These are phyloP conservation scores for Eulithis prunata DNA, from an alignment of 2,888 invertebrate species.

Conservation along the genomic window DNA sequence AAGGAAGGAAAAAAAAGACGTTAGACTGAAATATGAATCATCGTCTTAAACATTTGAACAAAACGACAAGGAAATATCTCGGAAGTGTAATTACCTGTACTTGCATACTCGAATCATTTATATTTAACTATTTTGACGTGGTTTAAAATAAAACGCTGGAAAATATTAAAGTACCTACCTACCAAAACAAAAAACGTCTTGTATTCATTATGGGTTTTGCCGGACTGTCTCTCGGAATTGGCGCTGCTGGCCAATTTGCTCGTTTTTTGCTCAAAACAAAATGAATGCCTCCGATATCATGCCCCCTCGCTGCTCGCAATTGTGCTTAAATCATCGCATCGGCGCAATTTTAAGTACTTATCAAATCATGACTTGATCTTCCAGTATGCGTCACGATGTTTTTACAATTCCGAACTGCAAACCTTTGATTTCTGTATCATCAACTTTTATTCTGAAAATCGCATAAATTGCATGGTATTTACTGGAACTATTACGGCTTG, in stretches of 20 bases:
- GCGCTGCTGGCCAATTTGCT: slow-evolving; percentile 33
- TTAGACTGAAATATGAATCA: slow-evolving; percentile 37
- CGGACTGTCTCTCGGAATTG: slow-evolving; percentile 39
- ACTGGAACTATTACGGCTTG: slow-evolving; percentile 1
- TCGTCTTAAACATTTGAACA: slow-evolving; percentile 30
- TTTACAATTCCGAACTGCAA: slow-evolving; percentile 1
- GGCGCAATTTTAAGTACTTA: slow-evolving; percentile 26
- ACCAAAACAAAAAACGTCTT: slow-evolving; percentile 12
- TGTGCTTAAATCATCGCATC: slow-evolving; percentile 23
- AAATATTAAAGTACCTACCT: slow-evolving; percentile 15
- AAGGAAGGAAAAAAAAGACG: slow-evolving; percentile 35
- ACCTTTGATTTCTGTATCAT: slow-evolving; percentile 5
- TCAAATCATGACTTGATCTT: slow-evolving; percentile 30
- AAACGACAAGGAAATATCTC: slow-evolving; percentile 54
- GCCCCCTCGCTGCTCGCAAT: slow-evolving; percentile 18
- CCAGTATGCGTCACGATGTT: slow-evolving; percentile 8
- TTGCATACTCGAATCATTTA: slow-evolving; percentile 34
- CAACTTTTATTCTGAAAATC: not conserved
- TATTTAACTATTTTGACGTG: slow-evolving; percentile 22
- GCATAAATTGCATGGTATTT: not conserved
- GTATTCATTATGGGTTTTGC: slow-evolving; percentile 40
- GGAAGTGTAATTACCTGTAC: slow-evolving; percentile 49
- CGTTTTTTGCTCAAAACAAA: slow-evolving; percentile 38
- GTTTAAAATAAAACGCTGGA: slow-evolving; percentile 28
- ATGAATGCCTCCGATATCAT: slow-evolving; percentile 31